Percentiles rank a stretch among this genome's conserved stretches.
Conservation (phyloP, 2,888 invertebrate species). For the Limnephilus auricula region DNA sequence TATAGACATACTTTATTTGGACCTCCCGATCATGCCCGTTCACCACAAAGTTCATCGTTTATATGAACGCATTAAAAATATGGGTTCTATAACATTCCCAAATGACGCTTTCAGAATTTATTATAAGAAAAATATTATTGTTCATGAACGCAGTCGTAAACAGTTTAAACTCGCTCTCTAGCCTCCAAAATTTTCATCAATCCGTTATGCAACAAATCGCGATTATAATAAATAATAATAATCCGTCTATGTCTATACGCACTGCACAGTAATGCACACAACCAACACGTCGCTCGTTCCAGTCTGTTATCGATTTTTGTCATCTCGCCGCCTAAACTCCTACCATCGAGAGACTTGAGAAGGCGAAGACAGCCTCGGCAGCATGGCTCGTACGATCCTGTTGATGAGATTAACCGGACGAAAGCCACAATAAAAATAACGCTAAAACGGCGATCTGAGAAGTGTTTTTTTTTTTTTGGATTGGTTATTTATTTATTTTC, state of each 20-base stretch:
- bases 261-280: neutral
- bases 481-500: no score
- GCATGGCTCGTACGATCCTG: no score
- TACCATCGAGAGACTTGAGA: constrained; percentile 21
- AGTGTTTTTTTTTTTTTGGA: no score
- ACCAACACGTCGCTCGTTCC: constrained; percentile 68
- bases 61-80: neutral
- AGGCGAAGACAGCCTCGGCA: neutral
- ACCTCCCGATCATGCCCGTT: no score
- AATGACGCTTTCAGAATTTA: neutral
- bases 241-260: neutral
- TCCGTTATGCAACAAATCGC: neutral
- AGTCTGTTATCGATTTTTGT: constrained; percentile 77
- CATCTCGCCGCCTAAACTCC: constrained; percentile 73
- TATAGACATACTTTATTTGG: no score
- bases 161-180: neutral
- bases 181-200: neutral
- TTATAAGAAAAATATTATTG: neutral
- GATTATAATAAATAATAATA: neutral
- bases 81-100: neutral
- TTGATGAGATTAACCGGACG: no score
- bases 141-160: neutral
- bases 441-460: no score
- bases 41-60: no score
- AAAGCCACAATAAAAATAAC: no score